Conservation (phyloP, 2,888 invertebrate species). For the Megastigmus dorsalis region DNA sequence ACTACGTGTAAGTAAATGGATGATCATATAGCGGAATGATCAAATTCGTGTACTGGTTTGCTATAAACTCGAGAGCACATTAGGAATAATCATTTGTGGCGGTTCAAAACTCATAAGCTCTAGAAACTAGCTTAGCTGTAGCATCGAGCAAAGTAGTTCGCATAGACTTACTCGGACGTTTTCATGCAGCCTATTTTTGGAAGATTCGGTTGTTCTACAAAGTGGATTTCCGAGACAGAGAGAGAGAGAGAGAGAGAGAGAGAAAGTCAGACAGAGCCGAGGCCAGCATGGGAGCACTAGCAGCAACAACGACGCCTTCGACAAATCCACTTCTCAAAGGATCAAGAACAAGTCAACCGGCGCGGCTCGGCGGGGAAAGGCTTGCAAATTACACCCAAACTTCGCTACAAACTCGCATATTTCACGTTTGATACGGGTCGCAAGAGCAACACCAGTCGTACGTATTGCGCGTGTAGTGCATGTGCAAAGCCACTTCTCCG, state of each 20-base stretch:
- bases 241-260: slow-evolving; percentile 15
- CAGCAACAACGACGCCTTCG: slow-evolving; percentile 54
- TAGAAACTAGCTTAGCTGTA: too few relatives aligned
- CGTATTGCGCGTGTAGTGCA: too few relatives aligned
- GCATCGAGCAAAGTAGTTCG: too few relatives aligned
- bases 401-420: slow-evolving; percentile 60
- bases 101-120: too few relatives aligned
- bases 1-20: too few relatives aligned
- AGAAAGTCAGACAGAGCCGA: background rate
- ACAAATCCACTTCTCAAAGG: slow-evolving; percentile 61
- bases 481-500: slow-evolving; percentile 3
- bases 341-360: slow-evolving; percentile 57
- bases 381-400: slow-evolving; percentile 62
- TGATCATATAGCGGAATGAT: too few relatives aligned
- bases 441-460: slow-evolving; percentile 2
- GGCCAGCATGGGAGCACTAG: background rate
- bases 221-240: slow-evolving; percentile 42
- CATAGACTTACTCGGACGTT: too few relatives aligned
- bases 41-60: too few relatives aligned
- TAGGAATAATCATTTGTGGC: too few relatives aligned
- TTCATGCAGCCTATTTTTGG: background rate
- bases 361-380: slow-evolving; percentile 26
- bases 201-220: slow-evolving; percentile 42
- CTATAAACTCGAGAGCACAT: too few relatives aligned
- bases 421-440: slow-evolving; percentile 57